Evolutionary conservation across 2,113 vertebrate genomes (phyloP), one percentile per base, ranked within the genome.

Genomic region (Vimba vimba): DNA sequence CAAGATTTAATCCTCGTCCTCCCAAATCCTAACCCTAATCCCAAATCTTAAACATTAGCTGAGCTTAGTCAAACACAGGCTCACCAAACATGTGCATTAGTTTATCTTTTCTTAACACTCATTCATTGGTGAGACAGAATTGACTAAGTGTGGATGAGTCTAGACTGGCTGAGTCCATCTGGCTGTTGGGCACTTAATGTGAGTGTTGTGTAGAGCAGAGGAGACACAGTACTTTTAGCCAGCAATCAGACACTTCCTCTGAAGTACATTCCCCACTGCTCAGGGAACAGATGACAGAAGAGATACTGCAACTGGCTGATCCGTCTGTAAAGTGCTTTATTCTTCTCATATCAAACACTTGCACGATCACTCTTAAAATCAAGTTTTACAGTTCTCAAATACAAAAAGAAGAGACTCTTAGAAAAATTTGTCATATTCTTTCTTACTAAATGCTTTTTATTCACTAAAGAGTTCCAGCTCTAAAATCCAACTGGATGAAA

Each of bases 101-200:
- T 77, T 50, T 73, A 84, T 87, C 78, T 86, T 86, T 71, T 79
- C 84, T 82, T 45, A 25, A 36, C 79, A 74, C 80, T 30, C n/a
- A 47, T 68, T 50, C 27, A 39, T 81, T 87, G 87, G 62, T 86
- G 85, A 86, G 85, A 81, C 55, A 21, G 55, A 4, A 84, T 73
- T 74, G 89, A 43, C 87, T 27, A 85, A 68, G 50, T 83, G 90
- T 87, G 62, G 79, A 81, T 33, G 79, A 81, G 43, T 87, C 23
- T 19, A 75, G 68, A 21, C 89, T 87, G 47, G 45, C 33, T 12
- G 25, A 27, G 57, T 79, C 79, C 78, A 52, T 59, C 57, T 21
- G 84, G 76, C 74, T 33, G 89, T 88, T 88, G 88, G 45, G 84
- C 86, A 81, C 87, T 30, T 84, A 75, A 85, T 89, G 83, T 87